These are phyloP conservation scores for Zaprionus taronus DNA, from an alignment of 1,140 invertebrate genomes.

Conservation along the genomic window DNA sequence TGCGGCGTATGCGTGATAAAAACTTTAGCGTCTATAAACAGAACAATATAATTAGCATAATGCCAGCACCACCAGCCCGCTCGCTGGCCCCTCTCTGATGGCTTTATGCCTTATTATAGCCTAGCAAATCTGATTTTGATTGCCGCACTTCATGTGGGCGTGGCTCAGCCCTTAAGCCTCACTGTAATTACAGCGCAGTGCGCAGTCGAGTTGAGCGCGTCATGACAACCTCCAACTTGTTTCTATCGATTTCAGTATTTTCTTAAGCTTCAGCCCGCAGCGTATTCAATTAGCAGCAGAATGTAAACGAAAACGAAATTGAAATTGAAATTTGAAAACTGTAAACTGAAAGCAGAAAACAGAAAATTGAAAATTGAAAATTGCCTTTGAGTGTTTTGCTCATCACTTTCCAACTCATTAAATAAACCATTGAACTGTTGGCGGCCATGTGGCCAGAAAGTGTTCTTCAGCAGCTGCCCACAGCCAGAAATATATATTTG, in stretches of 20 bases:
- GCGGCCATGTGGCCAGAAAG: slow-evolving; percentile 36
- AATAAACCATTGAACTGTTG: slow-evolving; percentile 19
- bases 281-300: slow-evolving; percentile 40
- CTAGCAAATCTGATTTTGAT: slow-evolving; percentile 58
- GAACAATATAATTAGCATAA: slow-evolving; percentile 75
- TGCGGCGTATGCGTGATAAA: slow-evolving; percentile 32
- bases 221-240: neutral
- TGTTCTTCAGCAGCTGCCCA: slow-evolving; percentile 24
- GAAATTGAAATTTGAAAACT: slow-evolving; percentile 15
- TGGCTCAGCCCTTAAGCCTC: slow-evolving; percentile 20
- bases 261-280: neutral
- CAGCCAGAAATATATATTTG: slow-evolving; percentile 5
- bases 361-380: slow-evolving; percentile 20
- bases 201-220: neutral
- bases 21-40: slow-evolving; percentile 33
- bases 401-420: slow-evolving; percentile 46
- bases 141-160: slow-evolving; percentile 41
- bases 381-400: slow-evolving; percentile 32
- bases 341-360: slow-evolving; percentile 23
- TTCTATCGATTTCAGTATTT: slow-evolving; percentile 29
- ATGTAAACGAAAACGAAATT: slow-evolving; percentile 13
- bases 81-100: neutral
- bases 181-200: neutral
- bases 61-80: slow-evolving; percentile 1
- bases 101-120: slow-evolving; percentile 39